A percentile compares a stretch with the other conserved stretches of the same genome.
Conservation (phyloP, 2,797 vertebrate genomes). For the Phoebastria nigripes region DNA sequence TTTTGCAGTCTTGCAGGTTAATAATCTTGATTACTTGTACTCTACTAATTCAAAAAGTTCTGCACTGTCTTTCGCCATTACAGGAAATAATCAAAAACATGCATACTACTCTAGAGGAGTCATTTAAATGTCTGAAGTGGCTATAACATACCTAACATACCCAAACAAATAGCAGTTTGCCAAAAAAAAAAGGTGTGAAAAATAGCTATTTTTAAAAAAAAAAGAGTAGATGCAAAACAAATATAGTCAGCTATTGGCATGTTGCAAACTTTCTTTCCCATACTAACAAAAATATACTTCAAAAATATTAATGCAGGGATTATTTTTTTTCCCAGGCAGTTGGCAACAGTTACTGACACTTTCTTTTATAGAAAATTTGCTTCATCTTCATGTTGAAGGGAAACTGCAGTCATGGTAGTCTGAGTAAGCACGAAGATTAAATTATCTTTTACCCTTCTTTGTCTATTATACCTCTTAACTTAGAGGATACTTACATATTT, state of each 20-base stretch:
- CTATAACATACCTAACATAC: neutral
- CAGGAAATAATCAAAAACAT: neutral
- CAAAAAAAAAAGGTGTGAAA: neutral
- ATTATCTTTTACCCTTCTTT: neutral
- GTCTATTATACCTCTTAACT: neutral
- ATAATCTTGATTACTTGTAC: neutral
- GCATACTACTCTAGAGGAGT: neutral
- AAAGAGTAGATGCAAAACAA: neutral
- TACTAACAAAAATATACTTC: neutral
- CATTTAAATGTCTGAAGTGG: neutral
- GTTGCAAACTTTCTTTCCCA: neutral
- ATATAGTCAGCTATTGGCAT: neutral
- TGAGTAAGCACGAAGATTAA: neutral
- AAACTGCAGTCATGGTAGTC: fast-evolving
- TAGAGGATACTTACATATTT: neutral
- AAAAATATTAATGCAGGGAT: neutral
- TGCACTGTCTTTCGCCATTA: neutral
- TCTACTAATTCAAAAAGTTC: neutral
- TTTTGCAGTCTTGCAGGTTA: neutral
- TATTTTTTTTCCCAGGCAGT: neutral
- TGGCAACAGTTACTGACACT: neutral
- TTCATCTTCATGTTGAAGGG: neutral
- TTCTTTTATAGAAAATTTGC: neutral
- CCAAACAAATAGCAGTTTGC: neutral
- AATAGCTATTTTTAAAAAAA: neutral